A percentile compares a stretch with the other conserved stretches of the same genome.
phyloP scores from a whole-genome alignment of 1,140 invertebrate genomes.

The Drosophila persimilis region DNA sequence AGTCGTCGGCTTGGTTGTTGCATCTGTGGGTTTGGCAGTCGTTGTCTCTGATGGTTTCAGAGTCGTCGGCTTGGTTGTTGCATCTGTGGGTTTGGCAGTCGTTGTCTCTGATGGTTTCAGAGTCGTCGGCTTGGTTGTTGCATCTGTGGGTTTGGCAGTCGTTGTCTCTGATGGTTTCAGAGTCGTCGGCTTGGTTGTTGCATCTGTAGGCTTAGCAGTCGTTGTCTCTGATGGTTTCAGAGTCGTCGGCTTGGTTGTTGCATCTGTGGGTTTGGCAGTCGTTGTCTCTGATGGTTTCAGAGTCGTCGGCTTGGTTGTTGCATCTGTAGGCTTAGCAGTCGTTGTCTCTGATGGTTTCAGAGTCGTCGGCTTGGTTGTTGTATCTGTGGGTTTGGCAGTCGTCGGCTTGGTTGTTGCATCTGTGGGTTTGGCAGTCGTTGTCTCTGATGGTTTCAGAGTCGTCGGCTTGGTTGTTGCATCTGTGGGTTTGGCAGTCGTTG shows the following conservation, averaged over 20 bases:
- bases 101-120: neutral
- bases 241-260: conserved; percentile 1
- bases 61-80: conserved; percentile 9
- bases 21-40: neutral
- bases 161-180: neutral
- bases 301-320: neutral
- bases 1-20: neutral
- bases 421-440: conserved; percentile 2
- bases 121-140: neutral
- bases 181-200: neutral
- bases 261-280: conserved; percentile 1
- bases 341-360: conserved; percentile 1
- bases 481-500: neutral
- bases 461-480: neutral
- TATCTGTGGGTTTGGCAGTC: neutral
- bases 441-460: conserved; percentile 3
- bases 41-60: neutral
- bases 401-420: neutral
- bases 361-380: neutral
- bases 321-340: too few species aligned
- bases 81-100: neutral
- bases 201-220: too few species aligned
- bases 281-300: neutral
- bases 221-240: neutral
- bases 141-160: neutral